Evolutionary conservation across 2,888 invertebrate species (phyloP).

Genomic region (Drosophila anomelani): DNA sequence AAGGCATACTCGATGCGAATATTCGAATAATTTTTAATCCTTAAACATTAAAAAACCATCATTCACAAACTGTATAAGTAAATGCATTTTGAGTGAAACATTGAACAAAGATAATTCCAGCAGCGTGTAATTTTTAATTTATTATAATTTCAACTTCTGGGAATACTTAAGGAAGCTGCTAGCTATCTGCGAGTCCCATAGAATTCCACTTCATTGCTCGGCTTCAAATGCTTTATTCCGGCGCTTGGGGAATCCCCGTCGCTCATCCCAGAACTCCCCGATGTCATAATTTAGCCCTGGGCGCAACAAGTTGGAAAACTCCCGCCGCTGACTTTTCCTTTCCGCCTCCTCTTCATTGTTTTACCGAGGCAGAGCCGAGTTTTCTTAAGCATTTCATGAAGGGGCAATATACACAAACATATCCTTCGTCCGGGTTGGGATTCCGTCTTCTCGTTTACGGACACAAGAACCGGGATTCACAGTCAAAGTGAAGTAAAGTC

Average conservation of each 20-base stretch:
- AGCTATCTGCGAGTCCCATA: conserved; percentile 52
- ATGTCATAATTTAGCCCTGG: conserved; percentile 42
- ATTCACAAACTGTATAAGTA: not conserved
- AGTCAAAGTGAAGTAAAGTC: conserved; percentile 71
- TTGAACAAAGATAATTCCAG: not conserved
- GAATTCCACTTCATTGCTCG: conserved; percentile 60
- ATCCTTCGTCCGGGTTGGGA: conserved; percentile 37
- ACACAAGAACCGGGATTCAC: conserved; percentile 52
- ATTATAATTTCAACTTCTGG: not conserved
- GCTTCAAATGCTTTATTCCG: conserved; percentile 51
- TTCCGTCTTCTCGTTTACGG: conserved; percentile 47
- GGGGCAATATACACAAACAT: conserved; percentile 46
- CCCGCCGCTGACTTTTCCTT: conserved; percentile 20
- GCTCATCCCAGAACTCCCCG: not conserved
- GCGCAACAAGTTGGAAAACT: conserved; percentile 41
- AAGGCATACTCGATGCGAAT: not conserved
- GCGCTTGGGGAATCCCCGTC: conserved; percentile 29
- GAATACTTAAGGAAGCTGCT: not conserved
- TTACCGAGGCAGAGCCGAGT: conserved; percentile 39
- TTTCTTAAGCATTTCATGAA: conserved; percentile 59
- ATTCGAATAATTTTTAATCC: too few relatives aligned
- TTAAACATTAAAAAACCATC: too few relatives aligned
- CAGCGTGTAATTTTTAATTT: conserved; percentile 1
- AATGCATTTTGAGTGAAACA: not conserved
- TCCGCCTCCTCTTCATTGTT: conserved; percentile 46